Evolutionary conservation across 2,113 vertebrate species (phyloP), one percentile per base, ranked within the genome.

Genomic region (Melanotaenia duboulayi): DNA sequence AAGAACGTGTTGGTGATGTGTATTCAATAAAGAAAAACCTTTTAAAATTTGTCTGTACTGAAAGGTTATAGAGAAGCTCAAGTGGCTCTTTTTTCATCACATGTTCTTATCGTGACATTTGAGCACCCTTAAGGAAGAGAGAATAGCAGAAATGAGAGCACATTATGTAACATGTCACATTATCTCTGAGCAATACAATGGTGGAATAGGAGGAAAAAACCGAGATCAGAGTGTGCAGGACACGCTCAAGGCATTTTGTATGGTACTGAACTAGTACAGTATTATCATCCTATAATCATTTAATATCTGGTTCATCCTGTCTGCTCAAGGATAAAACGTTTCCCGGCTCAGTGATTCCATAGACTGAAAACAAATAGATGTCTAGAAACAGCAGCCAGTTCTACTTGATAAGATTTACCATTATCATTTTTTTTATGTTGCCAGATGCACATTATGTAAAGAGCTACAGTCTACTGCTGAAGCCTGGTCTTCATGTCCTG

Each of bases 301-400:
- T 86, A 81, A 81, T 84, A 88, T 89, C 78, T 73, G 71, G 65
- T 86, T 89, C 80, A 86, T 87, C 70, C 69, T 52, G 71, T 64
- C 58, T 6, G 46, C 81, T 71, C 80, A 63, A 76, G 87, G 68
- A 82, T 86, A 84, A 85, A 86, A 86, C 3, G 56, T 62, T 86
- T 87, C 76, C 74, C 81, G 87, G 72, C 59, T 37, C 20, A 24
- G 14, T 71, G 82, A 81, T 20, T 83, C 40, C 19, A 32, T 63
- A 84, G 72, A 88, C 81, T 81, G 87, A 89, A 89, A 72, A 81
- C 77, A 85, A 88, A 86, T 68, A 81, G 64, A 86, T 81, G 83
- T 80, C 76, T 75, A 83, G 74, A 67, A 80, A 78, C 61, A 67
- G 49, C 74, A 37, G 71, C 61, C 66, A 65, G 69, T 89, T 81